Base-by-base conservation (phyloP, 2,888 invertebrate species). In the Aricia artaxerxes region DNA sequence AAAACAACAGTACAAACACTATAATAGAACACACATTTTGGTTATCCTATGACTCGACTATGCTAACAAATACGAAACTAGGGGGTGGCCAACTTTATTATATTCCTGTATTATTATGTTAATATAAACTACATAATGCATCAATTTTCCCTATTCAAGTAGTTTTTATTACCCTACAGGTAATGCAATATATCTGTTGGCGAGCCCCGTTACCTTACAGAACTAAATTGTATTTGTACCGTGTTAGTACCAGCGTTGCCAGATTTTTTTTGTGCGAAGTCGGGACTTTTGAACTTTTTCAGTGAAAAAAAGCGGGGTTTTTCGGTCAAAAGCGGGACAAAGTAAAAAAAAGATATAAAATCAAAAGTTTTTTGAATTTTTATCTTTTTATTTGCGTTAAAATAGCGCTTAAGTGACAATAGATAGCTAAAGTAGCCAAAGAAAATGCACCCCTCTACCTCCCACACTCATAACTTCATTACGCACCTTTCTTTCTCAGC, bases 21-120 rank as follows among this genome's bases (percentile, higher is more conserved):
- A 79, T 4, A 7, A 31, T 75, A 75, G 49, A 75, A 75, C 80
- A 80, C 73, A 78, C 78, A 49, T 73, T 78, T 78, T 78, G 78
- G 75, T 80, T 80, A 80, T 61, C 73, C 61, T 69, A 77, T 78
- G 72, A 78, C 44, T 24, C 24, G 73, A 64, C 64, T 64, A 64
- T 64, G 31, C 64, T 64, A 64, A 61, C 24, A 61, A 31, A 31
- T 64, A 64, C 9, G 31, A 64, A 31, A 64, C 31, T 31, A 4
- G 9, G 64, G 64, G 31, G 11, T 64, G 64, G 64, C 24, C 64
- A 64, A 64, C 64, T 64, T 64, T 64, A 9, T 61, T 9, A 61
- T 61, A 9, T 61, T 61, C 7, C 5, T 61, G 24, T 61, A 61
- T 24, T 61, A 24, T 24, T 35, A 6, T 6, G n/a, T 4, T 4